Evolutionary conservation across 2,888 invertebrate species (phyloP).

Genomic region (Venusia cambrica): DNA sequence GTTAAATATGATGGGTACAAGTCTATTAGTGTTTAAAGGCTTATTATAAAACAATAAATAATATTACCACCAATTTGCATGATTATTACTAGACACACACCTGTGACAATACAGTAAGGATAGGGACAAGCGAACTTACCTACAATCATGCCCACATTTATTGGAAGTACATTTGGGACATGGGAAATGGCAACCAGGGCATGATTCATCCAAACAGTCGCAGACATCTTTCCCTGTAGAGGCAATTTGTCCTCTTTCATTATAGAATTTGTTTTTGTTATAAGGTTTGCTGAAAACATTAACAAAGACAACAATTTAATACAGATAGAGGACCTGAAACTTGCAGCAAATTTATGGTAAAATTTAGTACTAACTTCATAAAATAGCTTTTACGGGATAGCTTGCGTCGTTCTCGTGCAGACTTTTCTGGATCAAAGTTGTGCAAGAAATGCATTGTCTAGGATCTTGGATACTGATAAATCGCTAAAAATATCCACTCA

Average conservation of each 20-base stretch:
- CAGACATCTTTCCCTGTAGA: slow-evolving; percentile 87
- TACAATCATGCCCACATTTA: slow-evolving; percentile 91
- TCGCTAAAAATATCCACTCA: too few species aligned
- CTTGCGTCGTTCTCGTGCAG: slow-evolving; percentile 88
- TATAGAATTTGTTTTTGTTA: slow-evolving; percentile 82
- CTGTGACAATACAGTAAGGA: too few species aligned
- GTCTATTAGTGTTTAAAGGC: too few species aligned
- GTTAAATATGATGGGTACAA: too few species aligned
- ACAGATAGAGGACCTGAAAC: too few species aligned
- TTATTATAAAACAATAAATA: too few species aligned
- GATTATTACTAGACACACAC: too few species aligned
- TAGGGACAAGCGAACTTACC: too few species aligned
- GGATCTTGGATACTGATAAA: too few species aligned
- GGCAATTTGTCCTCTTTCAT: slow-evolving; percentile 85
- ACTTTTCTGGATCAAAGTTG: slow-evolving; percentile 90
- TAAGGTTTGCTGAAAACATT: slow-evolving; percentile 57
- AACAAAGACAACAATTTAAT: too few species aligned
- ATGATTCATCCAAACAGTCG: slow-evolving; percentile 89
- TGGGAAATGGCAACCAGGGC: slow-evolving; percentile 92
- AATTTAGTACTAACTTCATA: slow-evolving; percentile 27
- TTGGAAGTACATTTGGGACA: slow-evolving; percentile 86
- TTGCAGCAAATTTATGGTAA: slow-evolving; percentile 6
- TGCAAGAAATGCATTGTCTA: slow-evolving; percentile 65
- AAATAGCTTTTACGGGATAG: slow-evolving; percentile 83
- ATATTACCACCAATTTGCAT: too few species aligned